Conservation (phyloP, 2,888 invertebrate species). For the Parnassius smintheus region DNA sequence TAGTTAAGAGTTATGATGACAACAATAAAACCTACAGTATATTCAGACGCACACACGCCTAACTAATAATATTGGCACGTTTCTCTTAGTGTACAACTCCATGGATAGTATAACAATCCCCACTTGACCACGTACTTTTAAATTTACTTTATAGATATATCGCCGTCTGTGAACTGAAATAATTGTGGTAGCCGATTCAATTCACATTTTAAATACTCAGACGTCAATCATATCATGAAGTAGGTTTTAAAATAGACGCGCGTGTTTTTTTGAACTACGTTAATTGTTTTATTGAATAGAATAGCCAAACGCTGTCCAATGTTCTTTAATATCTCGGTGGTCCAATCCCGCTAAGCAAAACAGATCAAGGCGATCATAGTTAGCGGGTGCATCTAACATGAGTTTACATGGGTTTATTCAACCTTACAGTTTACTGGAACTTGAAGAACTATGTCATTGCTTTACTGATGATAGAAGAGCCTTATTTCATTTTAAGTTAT, state of each 20-base stretch:
- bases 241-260: conserved; percentile 30
- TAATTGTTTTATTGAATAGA: conserved; percentile 50
- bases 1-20: conserved; percentile 49
- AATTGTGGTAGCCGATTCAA: conserved; percentile 31
- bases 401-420: not conserved
- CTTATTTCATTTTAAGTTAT: too few species aligned
- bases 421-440: too few species aligned
- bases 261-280: conserved; percentile 37
- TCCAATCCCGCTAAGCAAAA: conserved; percentile 47
- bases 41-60: conserved; percentile 25
- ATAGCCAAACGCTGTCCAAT: conserved; percentile 34
- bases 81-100: conserved; percentile 12
- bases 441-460: too few species aligned
- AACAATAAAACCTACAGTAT: conserved; percentile 34
- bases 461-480: too few species aligned
- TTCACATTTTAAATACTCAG: conserved; percentile 33
- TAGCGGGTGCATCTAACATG: conserved; percentile 30
- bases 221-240: conserved; percentile 10
- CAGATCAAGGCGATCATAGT: conserved; percentile 53
- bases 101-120: conserved; percentile 1
- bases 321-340: conserved; percentile 46
- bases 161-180: conserved; percentile 3
- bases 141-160: not conserved
- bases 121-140: conserved; percentile 1
- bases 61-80: conserved; percentile 18